Base-by-base conservation (phyloP, 64 coral and sea anemone genomes). In the Pocillopora verrucosa region DNA sequence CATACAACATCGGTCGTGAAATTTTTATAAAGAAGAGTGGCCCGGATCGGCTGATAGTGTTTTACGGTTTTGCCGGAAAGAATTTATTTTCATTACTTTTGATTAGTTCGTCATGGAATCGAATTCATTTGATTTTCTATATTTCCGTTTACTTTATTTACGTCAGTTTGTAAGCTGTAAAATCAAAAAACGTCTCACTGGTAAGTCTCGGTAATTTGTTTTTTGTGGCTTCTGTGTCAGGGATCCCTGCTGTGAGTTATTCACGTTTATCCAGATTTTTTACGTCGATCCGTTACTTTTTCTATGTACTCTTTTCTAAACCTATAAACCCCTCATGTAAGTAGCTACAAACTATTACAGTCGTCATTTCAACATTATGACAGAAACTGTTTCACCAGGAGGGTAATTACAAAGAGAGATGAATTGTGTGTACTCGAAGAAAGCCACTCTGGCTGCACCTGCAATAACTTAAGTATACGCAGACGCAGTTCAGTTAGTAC, bases 141-240 rank as follows among this genome's bases (percentile, higher is more conserved):
- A 57, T 85, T 85, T 57, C 45, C 82, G 82, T 85, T 85, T 72
- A 72, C 82, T 85, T 85, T 85, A 85, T 85, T 85, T 85, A 57
- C 82, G 82, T 72, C 41, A 57, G 22, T 72, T 45, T 85, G 82
- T 56, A 85, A 68, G 82, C 65, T 85, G 38, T 25, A 85, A 83
- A 83, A 85, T 85, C 63, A 85, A 85, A 85, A 85, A 72, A 51
- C 82, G 38, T 85, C 37, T 68, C 82, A 85, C 67, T 85, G 56
- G 82, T 85, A 58, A 84, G 64, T 85, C 82, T 72, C 65, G 65
- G 25, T 85, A 85, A 85, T 85, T 85, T 85, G 63, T 85, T 85
- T 85, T 58, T 72, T 85, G 82, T n/a, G 82, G 82, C 82, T 85
- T 85, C 56, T 36, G 9, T 10, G 82, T 56, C 62, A 85, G 38